Evolutionary conservation across 2,888 invertebrate species (phyloP), one percentile per base, ranked within the genome.

Genomic region (Eupithecia subumbrata): DNA sequence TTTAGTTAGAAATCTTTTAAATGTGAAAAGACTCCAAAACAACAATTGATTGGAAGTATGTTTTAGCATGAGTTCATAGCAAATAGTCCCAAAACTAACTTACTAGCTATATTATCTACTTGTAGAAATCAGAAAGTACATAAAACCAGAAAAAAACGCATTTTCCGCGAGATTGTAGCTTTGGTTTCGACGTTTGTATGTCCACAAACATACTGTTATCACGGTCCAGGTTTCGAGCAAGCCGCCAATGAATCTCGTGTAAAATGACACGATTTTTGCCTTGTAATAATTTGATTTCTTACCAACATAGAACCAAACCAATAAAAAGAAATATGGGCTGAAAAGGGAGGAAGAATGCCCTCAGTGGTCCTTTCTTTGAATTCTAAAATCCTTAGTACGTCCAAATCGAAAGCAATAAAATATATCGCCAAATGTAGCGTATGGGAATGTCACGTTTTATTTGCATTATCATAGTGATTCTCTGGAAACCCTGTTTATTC

Each of bases 361-460:
- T 22, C 30, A 3, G 37, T 40, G 25, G 11, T 5, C 12, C 4
- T 60, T 60, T 25, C 4, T 2, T 22, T 22, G n/a, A 56, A 14
- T 60, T 25, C 25, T 25, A 43, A 22, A 25, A 64, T 48, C n/a
- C 64, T 74, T 37, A 74, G 60, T 74, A 70, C 74, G 69, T 63
- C 69, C 48, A 34, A 48, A 43, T 30, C 25, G 12, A 69, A 69
- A 48, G 45, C 71, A 71, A 56, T 71, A 74, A 67, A 71, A 60
- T 70, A 11, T 34, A 73, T 18, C 43, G 68, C 72, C 48, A 56
- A 73, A 71, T 69, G 71, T 70, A 76, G 74, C 71, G 67, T 71
- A 71, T 45, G n/a, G 43, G 34, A 71, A 71, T 60, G n/a, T 71
- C 45, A 30, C 37, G 43, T 43, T 34, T 30, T 56, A 70, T 63